Base-by-base conservation (phyloP, 1,140 invertebrate genomes). In the Choristoneura fumiferana region DNA sequence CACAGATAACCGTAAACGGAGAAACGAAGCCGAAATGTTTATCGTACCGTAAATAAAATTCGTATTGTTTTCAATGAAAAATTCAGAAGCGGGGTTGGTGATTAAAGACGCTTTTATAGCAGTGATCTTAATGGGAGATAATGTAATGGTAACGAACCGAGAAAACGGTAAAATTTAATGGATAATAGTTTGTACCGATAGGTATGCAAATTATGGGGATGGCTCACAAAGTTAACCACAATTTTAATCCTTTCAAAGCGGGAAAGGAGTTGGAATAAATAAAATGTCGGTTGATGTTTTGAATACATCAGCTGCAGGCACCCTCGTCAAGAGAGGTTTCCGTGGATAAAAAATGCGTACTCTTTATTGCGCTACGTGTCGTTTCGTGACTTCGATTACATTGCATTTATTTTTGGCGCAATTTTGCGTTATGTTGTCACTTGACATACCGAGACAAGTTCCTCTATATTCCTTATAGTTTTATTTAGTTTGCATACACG, bases 231-330 rank as follows among this genome's bases (percentile, higher is more conserved):
- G 43, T 49, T 49, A 49, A n/a, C 43, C 18, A 22, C 10, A 49
- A 49, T 22, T 49, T 49, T 49, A 49, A 49, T 49, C 43, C 43
- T 49, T 49, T 49, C 18, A 49, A 37, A 49, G 10, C 15, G 18
- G 40, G 18, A 45, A 3, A 29, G n/a, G 43, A 61, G 56, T 18
- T 60, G 40, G 29, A 62, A 58, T 60, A 55, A 67, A 63, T 59
- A 39, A 63, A 63, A 63, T 57, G 58, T 18, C 37, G 18, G 18
- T 22, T 17, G 43, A 49, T 29, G 49, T 60, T 63, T 60, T 63
- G 65, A 67, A 61, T 61, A 58, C 58, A 58, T 63, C 60, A 60
- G 58, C 10, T 57, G 58, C 62, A 60, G 58, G 57, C 64, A 58
- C 60, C 60, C 65, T 60, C 52, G 58, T 58, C 57, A 54, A n/a